Conservation (phyloP, 2,797 vertebrate genomes). For the Danio albolineatus region DNA sequence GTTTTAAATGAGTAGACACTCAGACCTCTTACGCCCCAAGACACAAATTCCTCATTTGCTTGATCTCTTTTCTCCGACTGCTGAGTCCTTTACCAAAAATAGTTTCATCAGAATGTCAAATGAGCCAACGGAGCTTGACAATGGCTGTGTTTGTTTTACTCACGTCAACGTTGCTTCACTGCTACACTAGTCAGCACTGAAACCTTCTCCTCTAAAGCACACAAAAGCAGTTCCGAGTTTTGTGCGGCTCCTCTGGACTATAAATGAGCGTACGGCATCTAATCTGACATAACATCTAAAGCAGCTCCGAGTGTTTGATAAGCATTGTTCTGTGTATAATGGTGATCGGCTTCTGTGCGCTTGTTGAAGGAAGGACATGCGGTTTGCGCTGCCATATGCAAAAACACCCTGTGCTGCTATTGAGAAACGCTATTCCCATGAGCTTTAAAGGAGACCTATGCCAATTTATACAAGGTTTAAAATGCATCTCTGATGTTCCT, state of each 20-base stretch:
- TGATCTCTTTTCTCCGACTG: constrained; percentile 5
- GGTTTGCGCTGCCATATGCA: constrained; percentile 73
- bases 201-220: constrained; percentile 66
- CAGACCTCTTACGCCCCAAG: not conserved
- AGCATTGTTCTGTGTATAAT: constrained; percentile 82
- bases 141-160: constrained; percentile 71
- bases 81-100: constrained; percentile 38
- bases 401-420: constrained; percentile 73
- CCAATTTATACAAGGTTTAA: no score
- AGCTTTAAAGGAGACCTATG: constrained; percentile 48
- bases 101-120: constrained; percentile 59
- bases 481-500: no score
- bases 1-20: no score
- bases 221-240: constrained; percentile 83
- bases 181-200: constrained; percentile 67
- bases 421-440: constrained; percentile 79
- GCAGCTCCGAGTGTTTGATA: constrained; percentile 79
- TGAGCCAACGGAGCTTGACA: constrained; percentile 69
- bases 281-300: constrained; percentile 81
- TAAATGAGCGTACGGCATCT: constrained; percentile 70
- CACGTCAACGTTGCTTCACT: constrained; percentile 67
- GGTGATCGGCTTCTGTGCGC: constrained; percentile 67
- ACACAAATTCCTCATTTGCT: constrained; percentile 16
- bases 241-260: constrained; percentile 69
- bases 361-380: constrained; percentile 68